A percentile compares a stretch with the other conserved stretches of the same genome.
These are phyloP conservation scores for Aphelenchoides avenae DNA, from an alignment of 1,140 invertebrate genomes.

Conservation along the genomic window DNA sequence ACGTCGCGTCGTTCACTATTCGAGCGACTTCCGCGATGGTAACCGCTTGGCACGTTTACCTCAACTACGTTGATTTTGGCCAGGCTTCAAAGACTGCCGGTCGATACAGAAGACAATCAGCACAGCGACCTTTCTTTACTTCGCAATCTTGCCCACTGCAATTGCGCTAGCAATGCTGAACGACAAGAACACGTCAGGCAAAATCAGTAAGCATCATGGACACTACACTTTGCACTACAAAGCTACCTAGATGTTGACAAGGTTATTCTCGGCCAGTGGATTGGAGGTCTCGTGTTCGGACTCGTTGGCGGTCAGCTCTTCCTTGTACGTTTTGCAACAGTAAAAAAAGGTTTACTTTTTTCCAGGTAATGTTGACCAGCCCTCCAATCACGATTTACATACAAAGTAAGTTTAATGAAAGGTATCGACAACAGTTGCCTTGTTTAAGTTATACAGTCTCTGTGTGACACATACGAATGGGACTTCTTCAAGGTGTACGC, in stretches of 20 bases:
- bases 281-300: slow-evolving; percentile 61
- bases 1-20: slow-evolving; percentile 31
- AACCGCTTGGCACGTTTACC: too few species aligned
- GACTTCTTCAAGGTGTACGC: slow-evolving; percentile 62
- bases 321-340: too few species aligned
- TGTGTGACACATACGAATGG: slow-evolving; percentile 58
- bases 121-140: slow-evolving; percentile 62
- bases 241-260: slow-evolving; percentile 60
- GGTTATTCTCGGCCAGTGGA: slow-evolving; percentile 60
- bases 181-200: slow-evolving; percentile 60
- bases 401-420: slow-evolving; percentile 29
- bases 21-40: slow-evolving; percentile 42
- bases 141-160: slow-evolving; percentile 62
- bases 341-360: too few species aligned
- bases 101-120: slow-evolving; percentile 61
- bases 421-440: neutral
- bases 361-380: slow-evolving; percentile 61
- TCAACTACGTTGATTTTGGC: too few species aligned
- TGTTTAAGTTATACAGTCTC: slow-evolving; percentile 59
- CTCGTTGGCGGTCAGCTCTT: slow-evolving; percentile 63
- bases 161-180: slow-evolving; percentile 63
- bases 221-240: neutral
- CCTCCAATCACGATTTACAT: slow-evolving; percentile 62
- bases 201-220: slow-evolving; percentile 57
- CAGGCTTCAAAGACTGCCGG: slow-evolving; percentile 58